Evolutionary conservation across 2,113 vertebrate species (phyloP), one percentile per base, ranked within the genome.

Genomic region (Pionites leucogaster): DNA sequence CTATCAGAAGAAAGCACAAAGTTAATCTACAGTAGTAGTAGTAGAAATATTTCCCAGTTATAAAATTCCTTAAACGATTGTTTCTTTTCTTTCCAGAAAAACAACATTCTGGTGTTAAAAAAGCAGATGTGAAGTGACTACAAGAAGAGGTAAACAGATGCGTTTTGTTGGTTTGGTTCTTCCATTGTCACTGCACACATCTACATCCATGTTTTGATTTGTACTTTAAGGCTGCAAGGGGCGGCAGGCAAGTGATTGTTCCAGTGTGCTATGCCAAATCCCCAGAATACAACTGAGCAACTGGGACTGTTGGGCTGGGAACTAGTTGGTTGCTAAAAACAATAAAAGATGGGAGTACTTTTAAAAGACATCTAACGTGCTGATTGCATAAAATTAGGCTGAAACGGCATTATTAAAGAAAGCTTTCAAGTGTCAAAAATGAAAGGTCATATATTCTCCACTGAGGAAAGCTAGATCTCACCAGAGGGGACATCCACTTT

Each of bases 341-440:
- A 85, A 64, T 50, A 71, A 47, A 86, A 92, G 50, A 60, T 35
- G 13, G 46, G 23, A 81, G 20, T 39, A 42, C 37, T 79, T 94
- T 63, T 86, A 81, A 59, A 91, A 86, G 76, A 70, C n/a, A 74
- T 67, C 46, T 81, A 37, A 62, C 4, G 4, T 70, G 25, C 41
- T 81, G 50, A 44, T 63, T 74, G 44, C 52, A 86, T 89, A 83
- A 69, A 92, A 94, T 80, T 92, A 86, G 49, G 17, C 37, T 81
- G 55, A 88, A 95, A 81, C 70, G 25, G 41, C 31, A 37, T 86
- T 80, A 59, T 41, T 81, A 46, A 88, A 88, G 86, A 59, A 86
- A 93, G 72, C 55, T 92, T 90, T 93, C 59, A 62, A 82, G 71
- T 63, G 44, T 86, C 86, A 88, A 42, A 88, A 92, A 86, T 80